phyloP scores from a whole-genome alignment of 2,797 vertebrate species.

The Catamblyrhynchus diadema region DNA sequence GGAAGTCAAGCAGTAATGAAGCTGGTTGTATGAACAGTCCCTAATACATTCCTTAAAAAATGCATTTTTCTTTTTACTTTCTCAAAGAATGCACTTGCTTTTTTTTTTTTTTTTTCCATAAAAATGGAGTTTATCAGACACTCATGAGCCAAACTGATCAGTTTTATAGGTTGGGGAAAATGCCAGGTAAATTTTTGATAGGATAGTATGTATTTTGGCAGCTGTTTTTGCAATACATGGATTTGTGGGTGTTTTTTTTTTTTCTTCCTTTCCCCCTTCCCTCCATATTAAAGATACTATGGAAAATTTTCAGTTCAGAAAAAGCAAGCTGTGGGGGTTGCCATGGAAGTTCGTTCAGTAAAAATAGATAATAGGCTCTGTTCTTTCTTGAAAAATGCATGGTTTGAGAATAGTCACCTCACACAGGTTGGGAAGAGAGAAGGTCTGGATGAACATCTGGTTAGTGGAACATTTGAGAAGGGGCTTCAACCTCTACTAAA shows the following conservation, averaged over 20 bases:
- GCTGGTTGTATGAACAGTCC: not conserved
- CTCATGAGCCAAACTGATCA: not conserved
- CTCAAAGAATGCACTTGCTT: not conserved
- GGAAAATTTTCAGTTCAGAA: not conserved
- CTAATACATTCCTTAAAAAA: not conserved
- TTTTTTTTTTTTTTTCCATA: not conserved
- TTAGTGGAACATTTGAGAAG: not conserved
- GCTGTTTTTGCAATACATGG: not conserved
- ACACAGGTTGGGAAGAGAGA: not conserved
- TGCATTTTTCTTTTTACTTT: not conserved
- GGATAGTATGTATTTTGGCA: not conserved
- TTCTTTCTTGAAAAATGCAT: not conserved
- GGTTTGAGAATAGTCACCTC: not conserved
- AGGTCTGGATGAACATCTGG: not conserved
- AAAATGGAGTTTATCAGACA: not conserved
- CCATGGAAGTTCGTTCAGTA: not conserved
- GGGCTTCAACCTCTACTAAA: not conserved
- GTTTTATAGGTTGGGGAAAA: not conserved
- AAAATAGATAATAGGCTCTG: not conserved
- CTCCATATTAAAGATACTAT: not conserved
- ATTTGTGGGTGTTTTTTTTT: rapidly evolving
- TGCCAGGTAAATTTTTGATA: not conserved
- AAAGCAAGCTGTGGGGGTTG: not conserved
- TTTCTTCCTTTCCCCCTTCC: not conserved
- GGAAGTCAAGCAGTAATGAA: not conserved